Base-by-base conservation (phyloP, 2,113 vertebrate genomes). In the Chionis minor region DNA sequence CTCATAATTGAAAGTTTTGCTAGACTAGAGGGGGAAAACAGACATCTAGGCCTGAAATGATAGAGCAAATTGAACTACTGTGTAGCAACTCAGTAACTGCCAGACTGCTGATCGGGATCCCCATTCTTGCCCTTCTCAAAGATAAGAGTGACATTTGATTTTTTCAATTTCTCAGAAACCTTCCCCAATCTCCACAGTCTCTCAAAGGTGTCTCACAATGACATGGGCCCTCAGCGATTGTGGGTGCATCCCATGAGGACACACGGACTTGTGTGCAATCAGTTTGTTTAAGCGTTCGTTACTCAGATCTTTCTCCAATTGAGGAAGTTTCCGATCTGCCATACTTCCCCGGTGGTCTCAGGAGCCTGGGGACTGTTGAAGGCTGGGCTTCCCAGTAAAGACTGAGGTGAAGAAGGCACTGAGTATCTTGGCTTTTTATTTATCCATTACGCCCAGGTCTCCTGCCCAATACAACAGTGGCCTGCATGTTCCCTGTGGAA, bases 21-120 rank as follows among this genome's bases (percentile, higher is more conserved):
- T 51, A 40, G 13, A 28, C 16, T 18, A 28, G 22, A 14, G 1
- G 0, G 6, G 4, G 23, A 8, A 33, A 3, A 61, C 10, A 82
- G 75, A 52, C 7, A 40, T 44, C 3, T 49, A 47, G 18, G 75
- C 5, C 16, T 86, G n/a, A 85, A 79, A 71, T 16, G 6, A 27
- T 6, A 58, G 30, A 70, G 19, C 4, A 79, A 62, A 49, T 15
- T 54, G 26, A 78, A 33, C 38, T 33, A 8, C 21, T 26, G 7
- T 63, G 26, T 26, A 54, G 8, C 18, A 80, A 24, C 1, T 4
- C 40, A 52, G 27, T 32, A 87, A 38, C 9, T 70, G 26, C 8
- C 35, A 71, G 35, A 70, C 15, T 63, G 67, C 14, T 71, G 24
- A 44, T 45, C 20, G 73, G 42, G 20, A 74, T 66, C 15, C 3